Evolutionary conservation across 2,888 invertebrate species (phyloP).

Genomic region (Philereme transversata): DNA sequence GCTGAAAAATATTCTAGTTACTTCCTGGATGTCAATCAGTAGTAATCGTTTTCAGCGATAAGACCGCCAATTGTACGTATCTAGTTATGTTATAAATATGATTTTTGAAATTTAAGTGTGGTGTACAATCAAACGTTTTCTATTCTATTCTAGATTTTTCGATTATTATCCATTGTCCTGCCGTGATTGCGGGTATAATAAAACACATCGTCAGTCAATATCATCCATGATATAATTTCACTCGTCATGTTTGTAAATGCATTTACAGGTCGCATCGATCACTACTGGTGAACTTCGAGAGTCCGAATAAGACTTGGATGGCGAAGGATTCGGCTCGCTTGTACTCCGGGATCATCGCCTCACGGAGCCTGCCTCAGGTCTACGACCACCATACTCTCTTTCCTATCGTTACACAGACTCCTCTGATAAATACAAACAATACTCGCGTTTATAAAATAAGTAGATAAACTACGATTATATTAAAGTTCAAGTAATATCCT

Average conservation of each 20-base stretch:
- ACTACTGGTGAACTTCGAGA: slow-evolving; percentile 88
- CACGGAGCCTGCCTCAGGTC: slow-evolving; percentile 66
- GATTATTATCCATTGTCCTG: too few species aligned
- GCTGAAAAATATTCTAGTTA: too few species aligned
- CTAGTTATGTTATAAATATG: too few species aligned
- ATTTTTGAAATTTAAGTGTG: too few species aligned
- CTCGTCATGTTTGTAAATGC: slow-evolving; percentile 44
- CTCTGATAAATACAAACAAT: slow-evolving; percentile 62
- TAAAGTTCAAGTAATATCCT: slow-evolving; percentile 76
- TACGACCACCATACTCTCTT: slow-evolving; percentile 70
- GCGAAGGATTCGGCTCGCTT: slow-evolving; percentile 87
- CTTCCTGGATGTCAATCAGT: too few species aligned
- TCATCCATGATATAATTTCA: slow-evolving; percentile 63
- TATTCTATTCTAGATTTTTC: too few species aligned
- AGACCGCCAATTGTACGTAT: too few species aligned
- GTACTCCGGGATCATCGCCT: slow-evolving; percentile 80
- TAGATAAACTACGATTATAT: slow-evolving; percentile 70
- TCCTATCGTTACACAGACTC: slow-evolving; percentile 68
- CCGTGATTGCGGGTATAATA: slow-evolving; percentile 38
- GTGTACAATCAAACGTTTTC: too few species aligned
- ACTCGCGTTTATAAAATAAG: slow-evolving; percentile 69
- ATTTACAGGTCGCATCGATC: slow-evolving; percentile 87
- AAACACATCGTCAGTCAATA: slow-evolving; percentile 72
- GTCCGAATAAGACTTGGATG: slow-evolving; percentile 86
- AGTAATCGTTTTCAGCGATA: too few species aligned